phyloP scores from a whole-genome alignment of 2,888 invertebrate genomes.

The Marronus borbonicus region DNA sequence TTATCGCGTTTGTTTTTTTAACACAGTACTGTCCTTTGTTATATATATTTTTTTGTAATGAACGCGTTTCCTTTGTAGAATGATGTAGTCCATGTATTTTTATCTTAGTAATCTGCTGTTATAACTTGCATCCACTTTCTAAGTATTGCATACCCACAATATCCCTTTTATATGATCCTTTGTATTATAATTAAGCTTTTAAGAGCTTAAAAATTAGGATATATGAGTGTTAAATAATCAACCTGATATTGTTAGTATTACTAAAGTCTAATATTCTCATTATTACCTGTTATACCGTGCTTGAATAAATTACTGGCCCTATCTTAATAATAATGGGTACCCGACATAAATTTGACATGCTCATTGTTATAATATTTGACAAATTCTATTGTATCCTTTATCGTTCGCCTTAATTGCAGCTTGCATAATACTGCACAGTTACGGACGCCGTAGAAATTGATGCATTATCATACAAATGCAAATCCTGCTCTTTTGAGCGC shows the following conservation, averaged over 20 bases:
- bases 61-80: too few relatives aligned
- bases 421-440: slow-evolving; percentile 25
- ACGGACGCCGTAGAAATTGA: neutral
- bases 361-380: slow-evolving; percentile 40
- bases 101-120: neutral
- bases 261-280: slow-evolving; percentile 10
- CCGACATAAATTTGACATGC: slow-evolving; percentile 38
- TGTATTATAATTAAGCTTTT: slow-evolving; percentile 41
- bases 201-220: slow-evolving; percentile 35
- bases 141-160: slow-evolving; percentile 16
- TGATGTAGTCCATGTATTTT: too few relatives aligned
- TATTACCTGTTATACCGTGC: slow-evolving; percentile 6
- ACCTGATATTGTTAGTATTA: slow-evolving; percentile 8
- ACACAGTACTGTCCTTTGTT: too few relatives aligned
- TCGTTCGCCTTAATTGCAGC: slow-evolving; percentile 25
- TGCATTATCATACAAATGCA: slow-evolving; percentile 31
- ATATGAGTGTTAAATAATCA: slow-evolving; percentile 33
- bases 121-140: neutral
- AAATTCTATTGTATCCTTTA: slow-evolving; percentile 32
- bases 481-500: slow-evolving; percentile 19
- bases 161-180: slow-evolving; percentile 12
- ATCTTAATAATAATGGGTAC: slow-evolving; percentile 37
- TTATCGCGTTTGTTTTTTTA: too few relatives aligned
- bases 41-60: too few relatives aligned
- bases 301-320: slow-evolving; percentile 25